phyloP scores from a whole-genome alignment of 2,888 invertebrate genomes.

The Diplazon laetatorius region DNA sequence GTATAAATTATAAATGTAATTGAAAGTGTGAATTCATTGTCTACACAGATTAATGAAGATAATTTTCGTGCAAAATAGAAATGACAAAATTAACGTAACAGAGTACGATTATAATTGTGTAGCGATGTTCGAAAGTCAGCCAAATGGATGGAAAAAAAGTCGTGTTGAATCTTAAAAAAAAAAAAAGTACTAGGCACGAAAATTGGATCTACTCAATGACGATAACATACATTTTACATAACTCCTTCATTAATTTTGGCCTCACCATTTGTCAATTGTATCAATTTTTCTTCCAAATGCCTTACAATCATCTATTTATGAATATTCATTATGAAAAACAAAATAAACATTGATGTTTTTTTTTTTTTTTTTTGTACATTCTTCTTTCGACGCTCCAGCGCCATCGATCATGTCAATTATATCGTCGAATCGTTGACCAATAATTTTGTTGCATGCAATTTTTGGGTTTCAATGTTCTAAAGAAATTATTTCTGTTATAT shows the following conservation, averaged over 20 bases:
- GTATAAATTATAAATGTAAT: slow-evolving; percentile 30
- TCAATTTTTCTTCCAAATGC: slow-evolving; percentile 28
- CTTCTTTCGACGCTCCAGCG: slow-evolving; percentile 55
- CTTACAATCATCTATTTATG: slow-evolving; percentile 48
- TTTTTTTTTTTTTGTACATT: slow-evolving; percentile 55
- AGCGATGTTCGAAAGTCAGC: slow-evolving; percentile 6
- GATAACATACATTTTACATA: slow-evolving; percentile 44
- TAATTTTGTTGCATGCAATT: slow-evolving; percentile 58
- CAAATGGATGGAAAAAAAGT: slow-evolving; percentile 22
- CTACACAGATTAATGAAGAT: slow-evolving; percentile 43
- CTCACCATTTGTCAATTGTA: slow-evolving; percentile 30
- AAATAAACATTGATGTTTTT: slow-evolving; percentile 55
- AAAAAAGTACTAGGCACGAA: slow-evolving; percentile 32
- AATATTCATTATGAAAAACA: slow-evolving; percentile 37
- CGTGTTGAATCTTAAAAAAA: too few species aligned
- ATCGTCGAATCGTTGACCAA: slow-evolving; percentile 55
- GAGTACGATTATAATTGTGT: slow-evolving; percentile 38
- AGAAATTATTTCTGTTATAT: neutral
- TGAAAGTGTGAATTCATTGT: slow-evolving; percentile 21
- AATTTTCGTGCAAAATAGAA: slow-evolving; percentile 37
- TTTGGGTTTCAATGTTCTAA: slow-evolving; percentile 7
- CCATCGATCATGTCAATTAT: slow-evolving; percentile 48
- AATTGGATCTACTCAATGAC: slow-evolving; percentile 43
- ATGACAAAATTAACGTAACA: slow-evolving; percentile 39
- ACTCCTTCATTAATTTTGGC: slow-evolving; percentile 35